Base-by-base conservation (phyloP, 2,888 invertebrate genomes). In the Strigamia transsilvanica region DNA sequence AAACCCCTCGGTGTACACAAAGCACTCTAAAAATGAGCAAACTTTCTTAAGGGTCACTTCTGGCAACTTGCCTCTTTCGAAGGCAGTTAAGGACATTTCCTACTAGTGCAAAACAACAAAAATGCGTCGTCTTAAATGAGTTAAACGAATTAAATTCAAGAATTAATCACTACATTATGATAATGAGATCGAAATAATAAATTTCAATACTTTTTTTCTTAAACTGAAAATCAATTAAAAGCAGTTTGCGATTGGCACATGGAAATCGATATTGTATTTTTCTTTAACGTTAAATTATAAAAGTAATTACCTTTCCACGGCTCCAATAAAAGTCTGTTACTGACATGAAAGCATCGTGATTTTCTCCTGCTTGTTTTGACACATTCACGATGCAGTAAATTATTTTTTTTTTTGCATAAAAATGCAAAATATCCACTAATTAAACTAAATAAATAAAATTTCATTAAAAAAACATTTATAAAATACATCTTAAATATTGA, bases 321-420 rank as follows among this genome's bases (percentile, higher is more conserved):
- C 18, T 46, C 15, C 10, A 73, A 32, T 73, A 73, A 73, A 73
- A 73, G 73, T 32, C 73, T 73, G 73, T 27, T 27, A 27, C 23
- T 73, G 73, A 73, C 73, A 73, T 73, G 73, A 73, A 32, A 73
- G 32, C 27, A 32, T 73, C 27, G 27, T 73, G 13, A 73, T 32
- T 73, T 73, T 73, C 27, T 73, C 32, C 73, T 66, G 66, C 27
- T 73, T 73, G 32, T 73, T 27, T 27, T 73, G 27, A 73, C 73
- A 73, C 73, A 73, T 46, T 18, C 23, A 66, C 13, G 61, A 73
- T 32, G 73, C 12, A 15, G 12, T 9, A 27, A 66, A n/a, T n/a
- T n/a, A n/a, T n/a, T 27, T 27, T 73, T 73, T 32, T 2, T n/a
- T 21, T 21, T 27, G 23, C 32, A 9, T 12, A 32, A 32, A 32